These are phyloP conservation scores for Theristicus caerulescens DNA, from an alignment of 2,113 vertebrate genomes.

Conservation along the genomic window DNA sequence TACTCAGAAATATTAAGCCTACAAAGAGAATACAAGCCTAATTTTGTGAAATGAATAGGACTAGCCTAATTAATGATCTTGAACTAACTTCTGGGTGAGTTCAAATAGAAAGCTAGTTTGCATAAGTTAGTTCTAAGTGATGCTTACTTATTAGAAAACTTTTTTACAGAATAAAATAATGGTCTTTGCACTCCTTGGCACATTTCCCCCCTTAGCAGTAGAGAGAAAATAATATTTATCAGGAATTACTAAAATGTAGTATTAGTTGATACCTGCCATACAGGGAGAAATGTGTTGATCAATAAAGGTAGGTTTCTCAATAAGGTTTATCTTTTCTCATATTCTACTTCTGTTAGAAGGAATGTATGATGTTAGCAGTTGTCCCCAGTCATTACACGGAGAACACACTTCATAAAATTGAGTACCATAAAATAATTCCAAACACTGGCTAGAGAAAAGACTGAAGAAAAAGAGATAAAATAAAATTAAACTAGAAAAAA, in stretches of 20 bases:
- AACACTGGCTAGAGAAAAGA: not conserved
- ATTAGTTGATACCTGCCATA: not conserved
- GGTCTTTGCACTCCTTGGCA: not conserved
- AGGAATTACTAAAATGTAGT: not conserved
- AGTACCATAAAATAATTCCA: not conserved
- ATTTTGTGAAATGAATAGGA: not conserved
- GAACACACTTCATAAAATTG: not conserved
- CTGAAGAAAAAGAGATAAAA: not conserved
- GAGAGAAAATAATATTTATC: not conserved
- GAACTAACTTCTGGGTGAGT: not conserved
- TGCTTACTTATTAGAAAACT: not conserved
- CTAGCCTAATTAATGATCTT: not conserved
- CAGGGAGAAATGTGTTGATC: not conserved
- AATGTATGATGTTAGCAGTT: not conserved
- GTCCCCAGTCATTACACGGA: not conserved
- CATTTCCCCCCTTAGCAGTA: not conserved
- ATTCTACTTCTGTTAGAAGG: not conserved
- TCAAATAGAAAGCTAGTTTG: not conserved
- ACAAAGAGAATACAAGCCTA: not conserved
- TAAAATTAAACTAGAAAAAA: not conserved
- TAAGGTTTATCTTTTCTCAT: not conserved
- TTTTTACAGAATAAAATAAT: not conserved
- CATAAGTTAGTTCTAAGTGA: not conserved
- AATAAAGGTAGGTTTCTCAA: not conserved
- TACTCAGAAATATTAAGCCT: not conserved